These are phyloP conservation scores for Homarus gammarus DNA, from an alignment of 2,888 invertebrate genomes.

Conservation along the genomic window DNA sequence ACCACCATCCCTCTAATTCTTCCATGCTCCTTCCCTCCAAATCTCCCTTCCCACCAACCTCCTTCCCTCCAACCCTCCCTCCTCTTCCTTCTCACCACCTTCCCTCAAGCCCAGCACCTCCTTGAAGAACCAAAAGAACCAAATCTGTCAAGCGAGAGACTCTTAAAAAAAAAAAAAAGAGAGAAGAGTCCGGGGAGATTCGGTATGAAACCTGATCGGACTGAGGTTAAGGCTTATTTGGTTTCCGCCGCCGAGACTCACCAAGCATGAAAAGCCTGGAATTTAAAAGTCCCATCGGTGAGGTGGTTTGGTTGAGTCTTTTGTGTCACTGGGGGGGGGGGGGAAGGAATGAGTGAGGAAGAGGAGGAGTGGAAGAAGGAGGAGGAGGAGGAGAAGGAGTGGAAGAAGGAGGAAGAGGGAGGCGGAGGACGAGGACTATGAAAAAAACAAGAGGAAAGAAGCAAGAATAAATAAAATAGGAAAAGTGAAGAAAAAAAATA, in stretches of 20 bases:
- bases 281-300: constrained; percentile 24
- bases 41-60: too few relatives aligned
- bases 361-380: not conserved
- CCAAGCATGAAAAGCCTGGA: constrained; percentile 24
- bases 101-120: too few relatives aligned
- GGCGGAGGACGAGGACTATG: not conserved
- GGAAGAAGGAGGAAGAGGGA: constrained; percentile 3
- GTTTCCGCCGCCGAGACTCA: constrained; percentile 18
- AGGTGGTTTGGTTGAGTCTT: not conserved
- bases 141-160: too few relatives aligned
- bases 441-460: not conserved
- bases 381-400: not conserved
- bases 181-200: too few relatives aligned
- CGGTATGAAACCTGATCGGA: constrained; percentile 26
- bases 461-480: too few relatives aligned
- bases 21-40: too few relatives aligned
- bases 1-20: not conserved
- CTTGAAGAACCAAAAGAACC: too few relatives aligned
- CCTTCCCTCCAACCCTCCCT: too few relatives aligned
- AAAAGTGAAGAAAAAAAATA: not conserved
- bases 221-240: constrained; percentile 30
- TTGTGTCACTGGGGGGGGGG: constrained; percentile 23
- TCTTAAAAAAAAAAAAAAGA: too few relatives aligned
- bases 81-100: too few relatives aligned
- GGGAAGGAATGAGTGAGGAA: not conserved